These are phyloP conservation scores for Ectemnius cavifrons DNA, from an alignment of 2,888 invertebrate genomes.

Conservation along the genomic window DNA sequence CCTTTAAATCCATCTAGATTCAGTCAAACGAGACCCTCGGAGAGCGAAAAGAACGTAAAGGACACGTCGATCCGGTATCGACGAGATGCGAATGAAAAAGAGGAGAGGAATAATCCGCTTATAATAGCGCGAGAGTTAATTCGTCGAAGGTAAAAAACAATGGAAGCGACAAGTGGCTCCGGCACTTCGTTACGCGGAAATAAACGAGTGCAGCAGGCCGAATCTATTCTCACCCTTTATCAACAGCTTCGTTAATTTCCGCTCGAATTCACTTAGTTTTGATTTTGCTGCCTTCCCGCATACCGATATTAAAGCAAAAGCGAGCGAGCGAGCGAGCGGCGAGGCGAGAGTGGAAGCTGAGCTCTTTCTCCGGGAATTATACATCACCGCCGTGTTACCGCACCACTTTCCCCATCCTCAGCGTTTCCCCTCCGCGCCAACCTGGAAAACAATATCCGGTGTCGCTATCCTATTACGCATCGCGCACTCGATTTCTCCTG, in stretches of 20 bases:
- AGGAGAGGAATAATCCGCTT: too few relatives aligned
- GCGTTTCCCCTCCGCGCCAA: conserved; percentile 4
- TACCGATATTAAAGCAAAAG: neutral
- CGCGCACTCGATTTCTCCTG: neutral
- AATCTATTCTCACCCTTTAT: conserved; percentile 46
- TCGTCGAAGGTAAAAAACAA: neutral
- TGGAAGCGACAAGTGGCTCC: conserved; percentile 19
- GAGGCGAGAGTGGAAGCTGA: conserved; percentile 5
- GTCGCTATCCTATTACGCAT: conserved; percentile 20
- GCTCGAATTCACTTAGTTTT: conserved; percentile 40
- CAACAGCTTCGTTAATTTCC: conserved; percentile 47
- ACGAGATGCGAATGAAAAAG: too few relatives aligned
- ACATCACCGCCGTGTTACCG: conserved; percentile 15
- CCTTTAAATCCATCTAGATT: too few relatives aligned
- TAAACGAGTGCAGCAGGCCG: conserved; percentile 35
- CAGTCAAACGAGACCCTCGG: neutral
- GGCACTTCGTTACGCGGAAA: conserved; percentile 42
- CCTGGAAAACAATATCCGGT: conserved; percentile 42
- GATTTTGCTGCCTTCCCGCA: conserved; percentile 14
- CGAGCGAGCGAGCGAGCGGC: neutral
- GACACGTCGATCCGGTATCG: neutral
- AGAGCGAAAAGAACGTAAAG: neutral
- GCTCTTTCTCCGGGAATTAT: conserved; percentile 32
- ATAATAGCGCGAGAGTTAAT: too few relatives aligned
- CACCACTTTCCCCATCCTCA: conserved; percentile 17